Percentiles rank a stretch among this genome's conserved stretches.
These are phyloP conservation scores for Cirrhinus mrigala DNA, from an alignment of 2,797 vertebrate species.

Conservation along the genomic window DNA sequence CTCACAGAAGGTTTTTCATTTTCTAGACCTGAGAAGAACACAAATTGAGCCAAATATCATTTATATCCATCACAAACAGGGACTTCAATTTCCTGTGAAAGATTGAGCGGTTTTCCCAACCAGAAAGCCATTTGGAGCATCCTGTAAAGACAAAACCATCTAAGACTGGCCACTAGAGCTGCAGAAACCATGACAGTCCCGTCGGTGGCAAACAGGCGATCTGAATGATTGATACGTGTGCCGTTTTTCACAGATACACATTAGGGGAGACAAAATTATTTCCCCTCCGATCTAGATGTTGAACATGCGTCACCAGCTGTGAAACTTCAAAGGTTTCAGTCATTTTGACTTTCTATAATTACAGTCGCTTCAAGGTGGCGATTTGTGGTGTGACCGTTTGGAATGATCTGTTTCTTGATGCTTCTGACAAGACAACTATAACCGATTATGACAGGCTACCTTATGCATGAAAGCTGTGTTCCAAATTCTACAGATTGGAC, in stretches of 20 bases:
- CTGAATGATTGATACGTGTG: conserved; percentile 23
- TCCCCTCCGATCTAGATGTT: conserved; percentile 4
- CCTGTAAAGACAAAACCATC: conserved; percentile 31
- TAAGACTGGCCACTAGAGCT: conserved; percentile 32
- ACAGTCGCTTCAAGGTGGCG: conserved; percentile 25
- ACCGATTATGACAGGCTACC: background rate
- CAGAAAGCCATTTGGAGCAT: conserved; percentile 40
- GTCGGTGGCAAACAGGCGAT: conserved; percentile 12
- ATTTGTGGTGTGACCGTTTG: conserved; percentile 43
- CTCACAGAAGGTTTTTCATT: background rate
- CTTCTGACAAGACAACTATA: conserved; percentile 8
- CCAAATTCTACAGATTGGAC: background rate
- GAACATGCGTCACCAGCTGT: conserved; percentile 25
- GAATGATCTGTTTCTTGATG: conserved; percentile 7
- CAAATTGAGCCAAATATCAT: conserved; percentile 59
- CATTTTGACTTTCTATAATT: conserved; percentile 43
- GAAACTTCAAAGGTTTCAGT: conserved; percentile 50
- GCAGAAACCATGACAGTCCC: conserved; percentile 16
- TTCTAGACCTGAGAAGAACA: conserved; percentile 16
- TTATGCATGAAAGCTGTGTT: background rate
- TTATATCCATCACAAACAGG: conserved; percentile 47
- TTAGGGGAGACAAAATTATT: background rate
- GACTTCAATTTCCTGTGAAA: conserved; percentile 74
- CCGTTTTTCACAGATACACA: conserved; percentile 39
- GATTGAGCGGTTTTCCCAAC: conserved; percentile 40